Evolutionary conservation across 1,140 invertebrate species (phyloP), one percentile per base, ranked within the genome.

Genomic region (Anastrepha ludens): DNA sequence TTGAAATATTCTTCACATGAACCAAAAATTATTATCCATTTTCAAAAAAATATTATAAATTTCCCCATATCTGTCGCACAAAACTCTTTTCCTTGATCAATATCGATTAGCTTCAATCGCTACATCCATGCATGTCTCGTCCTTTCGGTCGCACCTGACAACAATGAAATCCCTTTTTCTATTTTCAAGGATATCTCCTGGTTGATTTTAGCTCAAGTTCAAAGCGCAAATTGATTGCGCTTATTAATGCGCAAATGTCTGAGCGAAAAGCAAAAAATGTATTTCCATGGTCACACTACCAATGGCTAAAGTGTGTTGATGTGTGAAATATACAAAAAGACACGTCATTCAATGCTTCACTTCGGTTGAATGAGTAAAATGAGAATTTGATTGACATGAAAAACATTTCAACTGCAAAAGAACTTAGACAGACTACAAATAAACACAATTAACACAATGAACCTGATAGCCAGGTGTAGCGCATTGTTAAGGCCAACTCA

Each of bases 351-450:
- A 58, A 58, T 13, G 15, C 17, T 62, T 62, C 13, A 4, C 11
- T 4, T 47, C 41, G 17, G 39, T 47, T 15, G 41, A 44, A 8
- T 74, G 67, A 44, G 39, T 74, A 13, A 74, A 74, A 74, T 74
- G 67, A 17, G 67, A 74, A 74, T 44, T 74, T 74, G 67, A 74
- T 74, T 74, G 67, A 74, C 67, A 74, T 74, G 67, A 74, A 74
- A 74, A 74, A 74, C 67, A 74, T 74, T 74, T 74, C 67, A 44
- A 74, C 15, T 74, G 67, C 44, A 74, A 74, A 74, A 5, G 41
- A 47, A 74, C 7, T 17, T 41, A 74, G 67, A 74, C 67, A 74
- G 67, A 74, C 67, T 74, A 74, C 67, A 74, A 74, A 74, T 74
- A 74, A 74, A 74, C 39, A 74, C 41, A 74, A 74, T 74, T 74